Evolutionary conservation across 2,888 invertebrate genomes (phyloP).

Genomic region (Trimorus sp.): DNA sequence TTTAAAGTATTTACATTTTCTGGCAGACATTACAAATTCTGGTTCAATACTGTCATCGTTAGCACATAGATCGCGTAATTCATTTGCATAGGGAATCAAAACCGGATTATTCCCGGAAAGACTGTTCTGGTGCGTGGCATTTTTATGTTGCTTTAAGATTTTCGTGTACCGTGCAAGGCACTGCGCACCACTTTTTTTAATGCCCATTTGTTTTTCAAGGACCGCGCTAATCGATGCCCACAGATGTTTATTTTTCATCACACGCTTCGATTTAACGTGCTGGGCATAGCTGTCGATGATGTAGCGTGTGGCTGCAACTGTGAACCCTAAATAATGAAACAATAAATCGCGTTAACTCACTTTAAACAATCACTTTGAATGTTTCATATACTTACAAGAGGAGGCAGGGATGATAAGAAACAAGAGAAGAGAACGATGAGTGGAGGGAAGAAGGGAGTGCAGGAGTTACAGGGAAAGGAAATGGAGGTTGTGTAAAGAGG

Average conservation of each 20-base stretch:
- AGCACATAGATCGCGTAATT: neutral
- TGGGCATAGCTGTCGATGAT: neutral
- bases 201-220: neutral
- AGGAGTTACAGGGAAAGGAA: too few relatives aligned
- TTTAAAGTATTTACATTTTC: slow-evolving; percentile 9
- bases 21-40: slow-evolving; percentile 16
- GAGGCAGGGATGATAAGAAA: too few relatives aligned
- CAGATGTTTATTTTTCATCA: neutral
- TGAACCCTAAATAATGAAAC: too few relatives aligned
- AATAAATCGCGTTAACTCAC: too few relatives aligned
- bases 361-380: too few relatives aligned
- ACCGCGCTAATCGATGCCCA: neutral
- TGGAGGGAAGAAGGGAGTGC: too few relatives aligned
- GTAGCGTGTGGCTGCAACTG: neutral
- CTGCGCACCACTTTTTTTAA: neutral
- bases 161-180: neutral
- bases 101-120: slow-evolving; percentile 3
- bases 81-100: neutral
- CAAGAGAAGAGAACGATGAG: too few relatives aligned
- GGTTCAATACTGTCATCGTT: slow-evolving; percentile 12
- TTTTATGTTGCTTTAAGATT: neutral
- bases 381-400: too few relatives aligned
- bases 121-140: neutral
- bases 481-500: too few relatives aligned
- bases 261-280: neutral